Evolutionary conservation across 2,113 vertebrate species (phyloP).

Genomic region (Ceyx melanurus): DNA sequence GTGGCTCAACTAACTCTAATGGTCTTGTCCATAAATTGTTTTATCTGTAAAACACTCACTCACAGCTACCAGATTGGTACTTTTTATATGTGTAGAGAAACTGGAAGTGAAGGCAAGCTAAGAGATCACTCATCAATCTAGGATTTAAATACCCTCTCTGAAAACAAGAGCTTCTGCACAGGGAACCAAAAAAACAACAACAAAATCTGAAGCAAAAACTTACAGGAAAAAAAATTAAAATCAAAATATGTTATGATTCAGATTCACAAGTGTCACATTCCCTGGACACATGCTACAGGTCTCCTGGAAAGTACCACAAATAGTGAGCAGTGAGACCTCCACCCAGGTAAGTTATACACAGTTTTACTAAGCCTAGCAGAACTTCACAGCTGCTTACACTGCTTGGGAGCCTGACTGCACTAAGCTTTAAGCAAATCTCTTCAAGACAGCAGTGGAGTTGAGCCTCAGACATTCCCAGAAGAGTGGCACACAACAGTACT

Average conservation of each 20-base stretch:
- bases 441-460: not conserved
- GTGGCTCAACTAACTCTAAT: not conserved
- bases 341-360: not conserved
- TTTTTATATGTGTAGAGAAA: not conserved
- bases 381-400: not conserved
- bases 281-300: not conserved
- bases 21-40: not conserved
- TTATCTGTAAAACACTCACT: not conserved
- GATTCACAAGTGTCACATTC: not conserved
- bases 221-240: not conserved
- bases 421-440: not conserved
- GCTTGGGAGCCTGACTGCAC: not conserved
- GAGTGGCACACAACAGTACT: not conserved
- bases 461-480: not conserved
- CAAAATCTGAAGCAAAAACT: not conserved
- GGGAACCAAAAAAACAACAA: not conserved
- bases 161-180: not conserved
- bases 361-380: not conserved
- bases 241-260: not conserved
- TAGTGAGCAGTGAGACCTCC: not conserved
- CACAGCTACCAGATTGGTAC: not conserved
- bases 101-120: not conserved
- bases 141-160: not conserved
- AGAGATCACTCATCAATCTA: not conserved
- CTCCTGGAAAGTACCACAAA: not conserved